Evolutionary conservation across 2,888 invertebrate genomes (phyloP), one percentile per base, ranked within the genome.

Genomic region (Camponotus fellah): DNA sequence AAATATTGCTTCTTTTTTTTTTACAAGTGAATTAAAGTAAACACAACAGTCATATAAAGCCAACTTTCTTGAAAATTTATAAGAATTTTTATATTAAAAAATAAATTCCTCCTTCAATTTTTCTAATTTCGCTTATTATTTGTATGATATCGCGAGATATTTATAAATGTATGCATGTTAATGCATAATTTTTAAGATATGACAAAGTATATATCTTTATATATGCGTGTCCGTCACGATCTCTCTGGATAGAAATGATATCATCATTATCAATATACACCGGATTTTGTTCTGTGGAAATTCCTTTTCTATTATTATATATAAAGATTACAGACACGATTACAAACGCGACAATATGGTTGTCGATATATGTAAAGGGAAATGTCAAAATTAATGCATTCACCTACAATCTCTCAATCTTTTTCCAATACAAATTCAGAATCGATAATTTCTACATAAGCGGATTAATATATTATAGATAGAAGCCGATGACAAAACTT

Each of bases 1-100:
- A 32, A 74, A 72, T 58, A n/a, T 56, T 5, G 21, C 10, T 72
- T 58, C 58, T 49, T 71, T 21, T 56, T n/a, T 72, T 49, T 71
- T 21, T n/a, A 17, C 8, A 21, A 6, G 21, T 69, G 4, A 49
- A 69, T 34, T 37, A 34, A 49, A 69, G 21, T 69, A 8, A 49
- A 69, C 26, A 0, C 53, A 69, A 2, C 53, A 69, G 2, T 53
- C 17, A 49, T 71, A 0, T 21, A 32, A 26, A 71, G 12, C 21
- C 8, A 34, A 10, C 26, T 68, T 2, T 0, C 5, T 6, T 12
- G 3, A 21, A 0, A 49, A 53, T 32, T n/a, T n/a, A n/a, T 68
- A 8, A 0, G 5, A 72, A 56, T 37, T 10, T 58, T 6, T 58
- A 21, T 53, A 9, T 17, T 4, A 21, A 14, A 40, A 58, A 40